These are phyloP conservation scores for Athene cunicularia DNA, from an alignment of 2,113 vertebrate genomes.

Conservation along the genomic window DNA sequence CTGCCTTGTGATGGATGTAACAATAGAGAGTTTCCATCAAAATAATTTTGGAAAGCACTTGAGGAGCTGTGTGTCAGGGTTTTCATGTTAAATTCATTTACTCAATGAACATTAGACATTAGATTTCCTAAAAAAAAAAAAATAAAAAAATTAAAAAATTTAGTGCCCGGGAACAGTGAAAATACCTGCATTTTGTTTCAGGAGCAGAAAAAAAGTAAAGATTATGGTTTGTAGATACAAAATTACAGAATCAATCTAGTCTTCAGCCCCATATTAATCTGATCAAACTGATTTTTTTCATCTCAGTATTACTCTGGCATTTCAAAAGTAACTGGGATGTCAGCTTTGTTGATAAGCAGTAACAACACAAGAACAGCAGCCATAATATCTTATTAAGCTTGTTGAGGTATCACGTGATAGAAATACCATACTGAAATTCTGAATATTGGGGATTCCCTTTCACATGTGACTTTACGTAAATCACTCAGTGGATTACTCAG, in stretches of 20 bases:
- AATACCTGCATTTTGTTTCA: not conserved
- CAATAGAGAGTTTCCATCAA: not conserved
- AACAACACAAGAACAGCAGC: not conserved
- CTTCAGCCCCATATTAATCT: not conserved
- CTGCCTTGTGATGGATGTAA: not conserved
- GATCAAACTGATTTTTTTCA: not conserved
- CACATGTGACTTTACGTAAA: not conserved
- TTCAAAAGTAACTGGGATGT: not conserved
- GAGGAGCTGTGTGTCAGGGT: not conserved
- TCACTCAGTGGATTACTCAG: not conserved
- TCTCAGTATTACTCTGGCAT: not conserved
- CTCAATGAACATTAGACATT: not conserved
- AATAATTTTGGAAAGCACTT: constrained; percentile 25
- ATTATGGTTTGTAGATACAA: not conserved
- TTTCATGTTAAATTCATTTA: constrained; percentile 24
- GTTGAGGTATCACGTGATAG: not conserved
- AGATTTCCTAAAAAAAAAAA: not conserved
- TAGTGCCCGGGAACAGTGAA: not conserved
- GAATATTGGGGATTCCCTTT: not conserved
- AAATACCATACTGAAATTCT: not conserved
- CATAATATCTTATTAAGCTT: not conserved
- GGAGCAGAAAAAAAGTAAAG: not conserved
- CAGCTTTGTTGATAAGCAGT: not conserved
- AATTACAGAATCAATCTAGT: not conserved
- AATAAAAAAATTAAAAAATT: no score